Conservation (phyloP, 2,113 vertebrate species). For the Scomber scombrus region DNA sequence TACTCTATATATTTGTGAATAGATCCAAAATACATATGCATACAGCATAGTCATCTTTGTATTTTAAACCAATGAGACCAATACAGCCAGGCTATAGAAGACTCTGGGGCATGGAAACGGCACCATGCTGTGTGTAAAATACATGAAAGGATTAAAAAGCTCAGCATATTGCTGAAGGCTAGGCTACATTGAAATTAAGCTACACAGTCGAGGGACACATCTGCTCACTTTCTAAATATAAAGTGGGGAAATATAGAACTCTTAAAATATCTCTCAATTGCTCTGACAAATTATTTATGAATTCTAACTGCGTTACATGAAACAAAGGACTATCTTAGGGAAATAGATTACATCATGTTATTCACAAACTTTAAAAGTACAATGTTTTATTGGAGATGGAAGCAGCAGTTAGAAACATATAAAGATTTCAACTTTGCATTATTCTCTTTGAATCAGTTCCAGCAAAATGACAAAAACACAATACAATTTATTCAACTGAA, state of each 20-base stretch:
- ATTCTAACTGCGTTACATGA: conserved; percentile 39
- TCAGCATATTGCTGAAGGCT: conserved; percentile 65
- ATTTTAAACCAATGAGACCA: conserved; percentile 18
- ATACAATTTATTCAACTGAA: background rate
- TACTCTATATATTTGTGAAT: conserved; percentile 1
- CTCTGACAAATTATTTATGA: conserved; percentile 55
- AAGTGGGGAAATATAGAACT: conserved; percentile 46
- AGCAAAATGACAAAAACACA: background rate
- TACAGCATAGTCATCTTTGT: background rate
- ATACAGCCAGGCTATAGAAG: conserved; percentile 19
- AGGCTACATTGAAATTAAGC: conserved; percentile 45
- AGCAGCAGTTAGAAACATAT: background rate
- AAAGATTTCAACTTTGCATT: background rate
- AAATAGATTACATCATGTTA: background rate
- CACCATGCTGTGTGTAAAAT: conserved; percentile 55
- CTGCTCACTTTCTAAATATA: conserved; percentile 59
- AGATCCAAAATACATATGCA: conserved; percentile 20
- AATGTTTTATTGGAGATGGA: conserved; percentile 8
- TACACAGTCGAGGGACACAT: conserved; percentile 52
- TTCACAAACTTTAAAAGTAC: background rate
- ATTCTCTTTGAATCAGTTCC: background rate
- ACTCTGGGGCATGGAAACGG: conserved; percentile 51
- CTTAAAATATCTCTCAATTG: conserved; percentile 26
- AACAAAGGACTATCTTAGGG: conserved; percentile 37
- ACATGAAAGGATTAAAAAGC: conserved; percentile 74